A percentile compares a stretch with the other conserved stretches of the same genome.
These are phyloP conservation scores for Pygoscelis antarcticus DNA, from an alignment of 2,113 vertebrate genomes.

Conservation along the genomic window DNA sequence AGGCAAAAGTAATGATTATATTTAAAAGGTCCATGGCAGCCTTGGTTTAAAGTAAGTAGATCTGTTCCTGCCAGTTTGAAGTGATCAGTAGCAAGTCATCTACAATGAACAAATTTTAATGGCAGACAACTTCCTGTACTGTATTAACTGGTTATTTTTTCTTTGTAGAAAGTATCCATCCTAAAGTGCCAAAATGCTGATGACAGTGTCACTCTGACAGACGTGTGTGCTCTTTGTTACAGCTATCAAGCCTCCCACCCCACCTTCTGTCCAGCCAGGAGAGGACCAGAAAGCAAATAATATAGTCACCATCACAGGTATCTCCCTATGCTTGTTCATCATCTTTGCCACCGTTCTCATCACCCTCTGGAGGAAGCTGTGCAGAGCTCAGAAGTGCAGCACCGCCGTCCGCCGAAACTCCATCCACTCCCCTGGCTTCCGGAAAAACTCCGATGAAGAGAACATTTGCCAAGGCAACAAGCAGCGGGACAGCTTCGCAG, in stretches of 20 bases:
- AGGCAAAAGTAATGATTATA: background rate
- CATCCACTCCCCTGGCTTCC: slow-evolving; percentile 79
- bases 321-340: slow-evolving; percentile 89
- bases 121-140: background rate
- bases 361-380: slow-evolving; percentile 89
- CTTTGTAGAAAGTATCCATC: background rate
- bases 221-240: background rate
- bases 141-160: background rate
- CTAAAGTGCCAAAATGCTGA: background rate
- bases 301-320: slow-evolving; percentile 87
- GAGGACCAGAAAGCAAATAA: slow-evolving; percentile 79
- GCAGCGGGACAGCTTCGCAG: slow-evolving; percentile 83
- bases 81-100: background rate
- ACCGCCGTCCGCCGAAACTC: slow-evolving; percentile 73
- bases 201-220: background rate
- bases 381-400: slow-evolving; percentile 83
- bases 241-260: slow-evolving; percentile 55
- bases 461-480: slow-evolving; percentile 87
- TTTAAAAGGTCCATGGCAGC: background rate
- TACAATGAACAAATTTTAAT: background rate
- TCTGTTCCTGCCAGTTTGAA: background rate
- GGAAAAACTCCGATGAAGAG: slow-evolving; percentile 90
- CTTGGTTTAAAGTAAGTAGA: background rate
- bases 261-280: slow-evolving; percentile 53
- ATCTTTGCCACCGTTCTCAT: slow-evolving; percentile 88